A percentile compares a stretch with the other conserved stretches of the same genome.
Evolutionary conservation across 2,888 invertebrate genomes (phyloP).

Genomic region (Caenorhabditis sulstoni): DNA sequence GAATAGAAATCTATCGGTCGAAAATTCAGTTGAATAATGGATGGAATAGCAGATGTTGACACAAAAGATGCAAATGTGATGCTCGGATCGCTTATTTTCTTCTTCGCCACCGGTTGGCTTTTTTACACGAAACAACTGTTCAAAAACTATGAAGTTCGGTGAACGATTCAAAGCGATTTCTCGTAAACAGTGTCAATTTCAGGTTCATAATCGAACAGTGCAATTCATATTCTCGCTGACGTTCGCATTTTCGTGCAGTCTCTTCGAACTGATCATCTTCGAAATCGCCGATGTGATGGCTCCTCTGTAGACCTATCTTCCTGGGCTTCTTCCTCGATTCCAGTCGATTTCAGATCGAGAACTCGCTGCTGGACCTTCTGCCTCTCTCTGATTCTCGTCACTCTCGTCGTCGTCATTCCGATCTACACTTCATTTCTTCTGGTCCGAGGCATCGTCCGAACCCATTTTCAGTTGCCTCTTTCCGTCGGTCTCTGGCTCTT

Average conservation of each 20-base stretch:
- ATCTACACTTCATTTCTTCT: constrained; percentile 88
- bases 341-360: constrained; percentile 86
- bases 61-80: constrained; percentile 58
- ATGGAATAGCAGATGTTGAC: constrained; percentile 41
- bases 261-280: constrained; percentile 99
- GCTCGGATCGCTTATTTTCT: constrained; percentile 83
- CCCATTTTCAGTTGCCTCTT: constrained; percentile 86
- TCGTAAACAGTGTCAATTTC: constrained; percentile 43
- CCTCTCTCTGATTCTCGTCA: constrained; percentile 91
- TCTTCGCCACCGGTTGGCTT: constrained; percentile 97
- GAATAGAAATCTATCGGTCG: not conserved
- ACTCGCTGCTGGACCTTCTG: constrained; percentile 96
- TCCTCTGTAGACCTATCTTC: constrained; percentile 85
- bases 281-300: constrained; percentile 96
- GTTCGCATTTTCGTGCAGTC: constrained; percentile 95
- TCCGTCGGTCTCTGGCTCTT: constrained; percentile 91
- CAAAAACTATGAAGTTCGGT: constrained; percentile 68
- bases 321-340: not conserved
- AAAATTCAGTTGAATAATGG: constrained; percentile 32
- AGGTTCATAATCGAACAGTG: constrained; percentile 85
- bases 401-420: constrained; percentile 96
- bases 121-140: constrained; percentile 93
- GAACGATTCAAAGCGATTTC: constrained; percentile 1
- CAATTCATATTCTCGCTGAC: constrained; percentile 96
- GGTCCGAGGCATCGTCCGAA: constrained; percentile 40